These are phyloP conservation scores for Notamacropus eugenii DNA, from an alignment of 2,797 vertebrate species.

Conservation along the genomic window DNA sequence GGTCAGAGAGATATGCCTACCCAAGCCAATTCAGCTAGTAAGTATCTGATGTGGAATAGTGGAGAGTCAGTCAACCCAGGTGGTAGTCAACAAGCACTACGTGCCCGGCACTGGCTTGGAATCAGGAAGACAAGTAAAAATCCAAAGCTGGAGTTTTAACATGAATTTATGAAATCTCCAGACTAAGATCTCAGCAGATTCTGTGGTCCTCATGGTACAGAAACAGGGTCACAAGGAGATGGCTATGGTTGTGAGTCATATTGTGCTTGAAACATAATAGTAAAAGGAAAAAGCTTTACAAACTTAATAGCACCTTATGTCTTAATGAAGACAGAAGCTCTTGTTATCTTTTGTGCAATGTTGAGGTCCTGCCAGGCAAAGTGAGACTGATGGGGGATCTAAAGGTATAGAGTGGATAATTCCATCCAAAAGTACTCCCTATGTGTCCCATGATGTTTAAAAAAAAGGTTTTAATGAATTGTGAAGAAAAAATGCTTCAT, in stretches of 20 bases:
- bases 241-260: not conserved
- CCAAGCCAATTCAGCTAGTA: not conserved
- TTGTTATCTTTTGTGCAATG: not conserved
- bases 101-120: not conserved
- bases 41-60: not conserved
- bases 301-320: not conserved
- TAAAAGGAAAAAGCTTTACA: not conserved
- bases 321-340: not conserved
- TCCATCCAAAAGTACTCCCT: not conserved
- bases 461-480: constrained; percentile 11
- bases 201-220: not conserved
- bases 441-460: not conserved
- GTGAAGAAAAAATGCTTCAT: not conserved
- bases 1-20: not conserved
- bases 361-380: not conserved
- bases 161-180: not conserved
- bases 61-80: not conserved
- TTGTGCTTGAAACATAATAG: not conserved
- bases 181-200: not conserved
- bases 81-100: not conserved
- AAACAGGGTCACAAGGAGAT: not conserved
- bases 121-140: not conserved
- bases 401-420: not conserved
- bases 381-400: not conserved
- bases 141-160: not conserved